Evolutionary conservation across 1,140 invertebrate genomes (phyloP).

Genomic region (Sinonovacula constricta): DNA sequence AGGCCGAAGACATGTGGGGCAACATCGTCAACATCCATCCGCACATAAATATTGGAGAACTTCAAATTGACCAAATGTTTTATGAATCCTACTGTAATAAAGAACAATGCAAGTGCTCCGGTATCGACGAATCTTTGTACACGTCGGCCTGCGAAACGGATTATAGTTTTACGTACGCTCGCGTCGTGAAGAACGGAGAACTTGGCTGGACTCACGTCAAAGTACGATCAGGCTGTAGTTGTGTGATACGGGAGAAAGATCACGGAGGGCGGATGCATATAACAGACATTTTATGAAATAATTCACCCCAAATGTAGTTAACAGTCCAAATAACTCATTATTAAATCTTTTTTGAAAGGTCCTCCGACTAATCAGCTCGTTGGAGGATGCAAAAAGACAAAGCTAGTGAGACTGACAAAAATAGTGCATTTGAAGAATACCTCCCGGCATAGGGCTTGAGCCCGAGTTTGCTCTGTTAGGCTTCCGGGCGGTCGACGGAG

Average conservation of each 20-base stretch:
- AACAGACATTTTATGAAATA: too few relatives aligned
- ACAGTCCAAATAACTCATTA: too few relatives aligned
- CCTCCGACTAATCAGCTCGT: too few relatives aligned
- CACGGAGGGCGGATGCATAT: too few relatives aligned
- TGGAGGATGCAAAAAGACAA: too few relatives aligned
- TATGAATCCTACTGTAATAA: slow-evolving; percentile 36
- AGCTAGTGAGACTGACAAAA: too few relatives aligned
- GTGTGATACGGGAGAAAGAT: not conserved
- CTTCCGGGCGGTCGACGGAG: too few relatives aligned
- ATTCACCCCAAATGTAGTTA: too few relatives aligned
- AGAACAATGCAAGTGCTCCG: slow-evolving; percentile 18
- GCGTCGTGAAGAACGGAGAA: slow-evolving; percentile 28
- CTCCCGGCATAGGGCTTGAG: too few relatives aligned
- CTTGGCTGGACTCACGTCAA: slow-evolving; percentile 29
- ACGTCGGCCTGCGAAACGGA: slow-evolving; percentile 30
- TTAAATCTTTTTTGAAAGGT: too few relatives aligned
- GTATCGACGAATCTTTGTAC: slow-evolving; percentile 12
- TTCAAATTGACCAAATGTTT: slow-evolving; percentile 26
- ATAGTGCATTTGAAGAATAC: too few relatives aligned
- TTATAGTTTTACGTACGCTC: slow-evolving; percentile 27
- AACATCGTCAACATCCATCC: slow-evolving; percentile 27
- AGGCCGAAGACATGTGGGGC: slow-evolving; percentile 31
- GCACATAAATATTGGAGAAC: slow-evolving; percentile 7
- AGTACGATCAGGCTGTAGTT: slow-evolving; percentile 38
- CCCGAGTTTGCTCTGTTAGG: too few relatives aligned